Percentiles rank a stretch among this genome's conserved stretches.
These are phyloP conservation scores for Pseudocheirus occidentalis DNA, from an alignment of 2,797 vertebrate genomes.

Conservation along the genomic window DNA sequence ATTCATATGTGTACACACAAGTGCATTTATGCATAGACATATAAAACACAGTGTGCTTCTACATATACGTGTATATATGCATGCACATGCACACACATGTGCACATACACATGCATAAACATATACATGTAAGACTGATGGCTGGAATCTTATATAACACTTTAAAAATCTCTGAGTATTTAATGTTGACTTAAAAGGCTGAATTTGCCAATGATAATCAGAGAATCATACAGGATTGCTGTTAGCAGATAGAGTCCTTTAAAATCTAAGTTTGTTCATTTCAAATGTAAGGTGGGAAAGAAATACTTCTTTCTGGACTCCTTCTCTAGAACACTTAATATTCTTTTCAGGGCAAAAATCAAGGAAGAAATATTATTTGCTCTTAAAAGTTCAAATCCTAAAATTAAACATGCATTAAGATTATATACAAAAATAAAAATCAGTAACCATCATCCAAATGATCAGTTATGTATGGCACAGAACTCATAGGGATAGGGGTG, in stretches of 20 bases:
- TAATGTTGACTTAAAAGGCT: background rate
- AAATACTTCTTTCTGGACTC: background rate
- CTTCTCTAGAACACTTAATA: background rate
- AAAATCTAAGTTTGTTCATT: background rate
- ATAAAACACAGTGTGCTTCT: no score
- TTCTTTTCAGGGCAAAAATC: background rate
- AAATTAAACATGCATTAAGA: background rate
- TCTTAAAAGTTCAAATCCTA: background rate
- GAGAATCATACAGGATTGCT: no score
- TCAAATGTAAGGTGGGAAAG: background rate
- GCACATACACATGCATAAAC: no score
- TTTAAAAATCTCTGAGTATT: background rate
- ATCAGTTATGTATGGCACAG: background rate
- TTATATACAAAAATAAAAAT: background rate
- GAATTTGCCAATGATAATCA: background rate
- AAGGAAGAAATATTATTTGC: background rate
- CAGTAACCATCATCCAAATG: background rate
- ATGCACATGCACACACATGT: no score
- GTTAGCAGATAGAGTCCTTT: background rate
- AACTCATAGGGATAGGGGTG: no score
- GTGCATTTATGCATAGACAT: no score
- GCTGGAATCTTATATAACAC: background rate
- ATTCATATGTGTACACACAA: no score
- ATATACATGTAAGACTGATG: background rate
- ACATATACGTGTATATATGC: no score